Evolutionary conservation across 2,113 vertebrate species (phyloP), one percentile per base, ranked within the genome.

Genomic region (Nesogale talazaci): DNA sequence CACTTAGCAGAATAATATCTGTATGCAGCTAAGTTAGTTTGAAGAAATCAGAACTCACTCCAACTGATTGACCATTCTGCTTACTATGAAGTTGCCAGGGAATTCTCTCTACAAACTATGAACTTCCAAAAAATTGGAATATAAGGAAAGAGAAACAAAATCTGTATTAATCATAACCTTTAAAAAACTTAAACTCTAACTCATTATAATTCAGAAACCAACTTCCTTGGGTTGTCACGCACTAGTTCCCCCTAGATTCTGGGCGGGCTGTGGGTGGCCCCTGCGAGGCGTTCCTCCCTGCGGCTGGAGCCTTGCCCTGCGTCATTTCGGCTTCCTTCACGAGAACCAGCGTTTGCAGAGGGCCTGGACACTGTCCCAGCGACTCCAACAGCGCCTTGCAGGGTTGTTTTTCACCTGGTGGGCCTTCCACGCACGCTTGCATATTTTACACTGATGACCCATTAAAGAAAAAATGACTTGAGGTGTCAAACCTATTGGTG

Each of bases 121-220:
- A 16, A 77, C 34, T 92, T 83, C 78, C 29, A 95, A 84, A 77
- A 38, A 86, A 88, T 56, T 76, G 94, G 31, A 92, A 79, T 63
- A 92, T 31, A 2, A 61, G 29, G 20, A 65, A 79, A 88, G 63
- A 77, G 42, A 89, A 52, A 19, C 22, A 88, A 84, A 91, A 94
- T 38, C 40, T 57, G 17, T 16, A 84, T 75, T 76, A 83, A 92
- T 5, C 4, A 56, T 76, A 93, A 82, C 1, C 16, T 90, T 74
- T 31, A 27, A 77, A 93, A 86, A 89, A 63, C 22, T 63, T 46
- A 80, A 72, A 72, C 63, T 12, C 0, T 36, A 81, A 65, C 40
- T 70, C 40, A n/a, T 85, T 46, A 40, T 38, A 10, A 65, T 17
- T 83, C 31, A 69, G 59, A 46, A 88, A 42, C 56, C 0, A 8